A percentile compares a stretch with the other conserved stretches of the same genome.
Evolutionary conservation across 2,113 vertebrate species (phyloP).

Genomic region (Tupaia tana): DNA sequence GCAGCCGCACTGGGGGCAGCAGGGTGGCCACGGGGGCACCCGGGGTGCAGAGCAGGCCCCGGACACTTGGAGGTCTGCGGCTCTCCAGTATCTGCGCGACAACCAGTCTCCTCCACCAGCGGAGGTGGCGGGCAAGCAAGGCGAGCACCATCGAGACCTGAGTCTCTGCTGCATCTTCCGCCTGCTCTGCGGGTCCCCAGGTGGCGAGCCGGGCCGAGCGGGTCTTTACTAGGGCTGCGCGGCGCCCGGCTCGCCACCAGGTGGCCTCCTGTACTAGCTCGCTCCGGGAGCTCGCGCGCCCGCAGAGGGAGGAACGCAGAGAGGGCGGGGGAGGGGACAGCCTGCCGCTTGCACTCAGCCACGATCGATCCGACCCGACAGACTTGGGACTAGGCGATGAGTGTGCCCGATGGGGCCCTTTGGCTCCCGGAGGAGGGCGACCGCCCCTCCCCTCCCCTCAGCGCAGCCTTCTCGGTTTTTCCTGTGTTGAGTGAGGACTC

Average conservation of each 20-base stretch:
- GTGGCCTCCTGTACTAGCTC: not conserved
- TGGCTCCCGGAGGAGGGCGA: not conserved
- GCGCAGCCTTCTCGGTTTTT: not conserved
- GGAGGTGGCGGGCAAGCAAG: not conserved
- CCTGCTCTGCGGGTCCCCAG: too few species aligned
- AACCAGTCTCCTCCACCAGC: not conserved
- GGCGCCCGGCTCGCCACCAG: too few species aligned
- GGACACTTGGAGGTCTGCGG: too few species aligned
- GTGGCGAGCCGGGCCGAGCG: too few species aligned
- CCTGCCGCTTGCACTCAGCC: accelerated
- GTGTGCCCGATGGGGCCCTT: accelerated
- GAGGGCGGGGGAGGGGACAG: not conserved
- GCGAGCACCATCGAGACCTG: accelerated
- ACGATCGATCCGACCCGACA: not conserved
- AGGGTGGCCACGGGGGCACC: not conserved
- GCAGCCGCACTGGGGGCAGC: not conserved
- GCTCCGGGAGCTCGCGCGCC: not conserved
- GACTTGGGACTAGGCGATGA: accelerated
- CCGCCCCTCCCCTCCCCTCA: accelerated
- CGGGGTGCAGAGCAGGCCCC: not conserved
- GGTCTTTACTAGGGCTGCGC: too few species aligned
- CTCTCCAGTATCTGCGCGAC: accelerated
- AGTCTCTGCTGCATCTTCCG: too few species aligned
- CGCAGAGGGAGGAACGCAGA: not conserved
- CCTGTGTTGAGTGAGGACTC: not conserved